These are phyloP conservation scores for Platanista minor DNA, from an alignment of 2,113 vertebrate species.

Conservation along the genomic window DNA sequence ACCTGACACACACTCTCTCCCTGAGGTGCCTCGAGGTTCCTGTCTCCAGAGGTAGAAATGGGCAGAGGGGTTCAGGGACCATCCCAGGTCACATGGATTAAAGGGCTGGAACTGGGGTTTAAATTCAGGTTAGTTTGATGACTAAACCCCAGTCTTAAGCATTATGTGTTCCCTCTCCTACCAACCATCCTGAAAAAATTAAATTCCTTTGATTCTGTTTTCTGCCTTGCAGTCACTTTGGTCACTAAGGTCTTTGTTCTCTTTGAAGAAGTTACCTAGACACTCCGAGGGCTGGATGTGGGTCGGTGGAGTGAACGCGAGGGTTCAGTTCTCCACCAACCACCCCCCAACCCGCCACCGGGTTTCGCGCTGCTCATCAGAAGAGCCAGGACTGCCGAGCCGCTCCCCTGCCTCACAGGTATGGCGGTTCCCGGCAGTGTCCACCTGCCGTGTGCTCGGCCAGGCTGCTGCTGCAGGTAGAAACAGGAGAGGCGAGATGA, in stretches of 20 bases:
- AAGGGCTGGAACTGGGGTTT: not conserved
- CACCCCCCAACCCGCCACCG: not conserved
- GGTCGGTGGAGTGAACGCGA: not conserved
- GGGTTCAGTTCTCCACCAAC: not conserved
- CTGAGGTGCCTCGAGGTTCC: not conserved
- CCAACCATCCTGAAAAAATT: not conserved
- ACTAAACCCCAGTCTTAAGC: not conserved
- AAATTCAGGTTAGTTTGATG: not conserved
- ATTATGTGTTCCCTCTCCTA: not conserved
- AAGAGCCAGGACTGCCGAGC: not conserved
- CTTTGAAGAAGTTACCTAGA: not conserved
- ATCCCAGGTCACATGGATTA: not conserved
- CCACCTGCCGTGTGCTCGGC: not conserved
- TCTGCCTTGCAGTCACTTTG: not conserved
- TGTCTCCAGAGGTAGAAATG: not conserved
- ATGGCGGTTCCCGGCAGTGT: not conserved
- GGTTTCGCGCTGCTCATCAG: not conserved
- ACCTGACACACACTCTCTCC: not conserved
- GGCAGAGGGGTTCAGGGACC: not conserved
- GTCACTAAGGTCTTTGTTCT: not conserved
- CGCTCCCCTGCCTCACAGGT: not conserved
- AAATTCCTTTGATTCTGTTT: not conserved
- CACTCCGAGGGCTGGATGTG: not conserved
- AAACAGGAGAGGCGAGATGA: not conserved
- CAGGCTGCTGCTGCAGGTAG: not conserved